Evolutionary conservation across 1,140 invertebrate genomes (phyloP).

Genomic region (Macrobrachium rosenbergii): DNA sequence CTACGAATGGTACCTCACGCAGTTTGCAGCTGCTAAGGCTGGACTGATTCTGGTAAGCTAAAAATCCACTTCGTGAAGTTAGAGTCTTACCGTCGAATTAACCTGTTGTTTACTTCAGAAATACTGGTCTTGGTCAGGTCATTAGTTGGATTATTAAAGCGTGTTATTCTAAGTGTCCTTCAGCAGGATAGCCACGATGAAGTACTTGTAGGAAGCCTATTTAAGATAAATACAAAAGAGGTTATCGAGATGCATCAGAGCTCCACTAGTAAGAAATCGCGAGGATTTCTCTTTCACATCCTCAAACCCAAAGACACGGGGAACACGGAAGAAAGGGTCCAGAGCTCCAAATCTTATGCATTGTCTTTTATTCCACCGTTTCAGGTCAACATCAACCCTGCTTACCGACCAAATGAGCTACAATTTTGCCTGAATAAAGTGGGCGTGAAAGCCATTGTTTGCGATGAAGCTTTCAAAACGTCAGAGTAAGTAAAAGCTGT

Average conservation of each 20-base stretch:
- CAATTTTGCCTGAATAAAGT: constrained; percentile 86
- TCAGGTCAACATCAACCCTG: constrained; percentile 77
- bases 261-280: too few relatives aligned
- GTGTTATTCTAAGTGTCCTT: too few relatives aligned
- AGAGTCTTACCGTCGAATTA: too few relatives aligned
- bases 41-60: constrained; percentile 83
- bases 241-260: not conserved
- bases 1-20: constrained; percentile 84
- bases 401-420: constrained; percentile 82
- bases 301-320: not conserved
- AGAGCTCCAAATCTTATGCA: too few relatives aligned
- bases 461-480: constrained; percentile 77
- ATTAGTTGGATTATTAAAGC: too few relatives aligned
- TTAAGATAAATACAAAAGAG: not conserved
- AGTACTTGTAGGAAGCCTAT: not conserved
- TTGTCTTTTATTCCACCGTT: not conserved
- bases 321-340: too few relatives aligned
- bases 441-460: constrained; percentile 79
- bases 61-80: not conserved
- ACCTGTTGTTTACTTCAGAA: not conserved
- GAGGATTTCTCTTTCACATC: too few relatives aligned
- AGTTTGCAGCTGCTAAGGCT: constrained; percentile 83
- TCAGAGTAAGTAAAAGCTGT: constrained; percentile 56
- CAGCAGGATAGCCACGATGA: not conserved
- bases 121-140: not conserved